Base-by-base conservation (phyloP, 2,797 vertebrate genomes). In the Spondyliosoma cantharus region DNA sequence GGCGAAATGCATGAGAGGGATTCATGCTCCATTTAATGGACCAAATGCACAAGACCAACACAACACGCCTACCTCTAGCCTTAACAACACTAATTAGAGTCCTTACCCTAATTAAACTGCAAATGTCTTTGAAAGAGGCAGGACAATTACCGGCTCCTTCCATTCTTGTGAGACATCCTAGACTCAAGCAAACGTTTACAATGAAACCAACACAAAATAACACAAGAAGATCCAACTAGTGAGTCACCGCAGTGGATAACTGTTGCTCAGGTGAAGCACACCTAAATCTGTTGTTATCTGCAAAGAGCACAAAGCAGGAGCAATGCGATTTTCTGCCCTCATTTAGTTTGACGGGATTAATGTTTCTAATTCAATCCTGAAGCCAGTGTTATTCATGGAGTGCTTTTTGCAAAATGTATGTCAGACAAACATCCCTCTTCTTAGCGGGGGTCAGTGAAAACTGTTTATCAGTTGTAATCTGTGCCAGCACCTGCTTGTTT, bases 391-490 rank as follows among this genome's bases (percentile, higher is more conserved):
- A 43, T 48, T 76, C 42, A 25, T 3, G 1, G 16, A 56, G 58
- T 12, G 9, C 45, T 52, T 74, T 52, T 65, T 24, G 37, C 19
- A 64, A 29, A 63, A 64, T 60, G 19, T 16, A 29, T 50, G 15
- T 24, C 12, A 37, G 20, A 76, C 22, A 81, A 69, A 54, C 53
- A 22, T 46, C 48, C 50, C 20, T 74, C 7, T 13, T 71, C 24
- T 68, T 37, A 37, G 29, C 27, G 9, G 37, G 15, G 19, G 48
- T 42, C 45, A 57, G 42, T 17, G 15, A 58, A 60, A 46, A 46
- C 14, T 71, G 52, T 70, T 77, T 42, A 75, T 54, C 76, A 49
- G 4, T 27, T 73, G 42, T 69, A 65, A 61, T 77, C 69, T 32
- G 16, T 37, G 32, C 32, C 32, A 37, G 32, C 15, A 5, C 48